Evolutionary conservation across 2,888 invertebrate species (phyloP).

Genomic region (Agrotis segetum): DNA sequence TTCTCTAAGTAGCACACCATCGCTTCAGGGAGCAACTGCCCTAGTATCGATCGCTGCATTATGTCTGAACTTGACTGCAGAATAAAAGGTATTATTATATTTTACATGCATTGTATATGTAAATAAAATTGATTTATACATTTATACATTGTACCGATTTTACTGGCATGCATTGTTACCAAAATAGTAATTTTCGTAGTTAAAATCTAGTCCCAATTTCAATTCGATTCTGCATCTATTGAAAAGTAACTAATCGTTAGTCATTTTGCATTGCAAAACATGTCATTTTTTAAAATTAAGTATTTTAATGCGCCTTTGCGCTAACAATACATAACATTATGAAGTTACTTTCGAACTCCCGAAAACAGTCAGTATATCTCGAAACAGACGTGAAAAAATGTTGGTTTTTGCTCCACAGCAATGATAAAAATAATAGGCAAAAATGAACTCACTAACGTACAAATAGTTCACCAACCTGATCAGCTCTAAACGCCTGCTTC

Average conservation of each 20-base stretch:
- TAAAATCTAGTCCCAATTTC: too few relatives aligned
- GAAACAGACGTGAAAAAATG: neutral
- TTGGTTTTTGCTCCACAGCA: too few relatives aligned
- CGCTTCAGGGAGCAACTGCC: constrained; percentile 98
- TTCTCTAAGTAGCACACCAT: constrained; percentile 99
- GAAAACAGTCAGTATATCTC: neutral
- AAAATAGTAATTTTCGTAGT: neutral
- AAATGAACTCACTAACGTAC: neutral
- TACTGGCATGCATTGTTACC: neutral
- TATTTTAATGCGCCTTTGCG: too few relatives aligned
- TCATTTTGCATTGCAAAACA: too few relatives aligned
- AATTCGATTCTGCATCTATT: too few relatives aligned
- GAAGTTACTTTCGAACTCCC: neutral
- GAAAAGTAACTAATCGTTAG: neutral
- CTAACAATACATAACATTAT: too few relatives aligned
- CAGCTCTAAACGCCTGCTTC: constrained; percentile 98
- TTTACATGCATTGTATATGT: neutral
- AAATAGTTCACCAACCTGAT: constrained; percentile 93
- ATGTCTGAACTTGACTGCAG: constrained; percentile 93
- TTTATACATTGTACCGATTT: neutral
- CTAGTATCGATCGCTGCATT: constrained; percentile 97
- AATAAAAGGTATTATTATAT: neutral
- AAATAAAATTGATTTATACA: neutral
- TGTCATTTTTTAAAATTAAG: too few relatives aligned
- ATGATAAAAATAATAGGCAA: neutral